Base-by-base conservation (phyloP, 1,140 invertebrate genomes). In the Bathynomus jamesi region DNA sequence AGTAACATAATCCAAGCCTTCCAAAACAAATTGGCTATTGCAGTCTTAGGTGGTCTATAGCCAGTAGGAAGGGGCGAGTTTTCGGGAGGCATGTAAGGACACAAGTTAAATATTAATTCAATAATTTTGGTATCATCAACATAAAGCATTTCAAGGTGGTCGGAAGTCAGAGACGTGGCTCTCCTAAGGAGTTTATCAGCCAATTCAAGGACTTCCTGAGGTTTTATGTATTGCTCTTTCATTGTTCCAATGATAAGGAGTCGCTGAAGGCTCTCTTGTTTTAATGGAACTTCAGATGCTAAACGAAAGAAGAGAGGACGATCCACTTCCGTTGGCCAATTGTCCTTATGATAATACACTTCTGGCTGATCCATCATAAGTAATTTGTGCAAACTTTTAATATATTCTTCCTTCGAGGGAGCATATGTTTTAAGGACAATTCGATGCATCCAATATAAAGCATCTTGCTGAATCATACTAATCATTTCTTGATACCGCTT, bases 11-110 rank as follows among this genome's bases (percentile, higher is more conserved):
- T 85, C 95, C 95, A 98, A 31, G 89, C 89, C 83, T 95, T 95
- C 95, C 95, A 98, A 82, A 97, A 98, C 21, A 93, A 84, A 76
- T 89, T 90, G 5, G 91, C 89, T 78, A 98, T 96, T 0, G 94
- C 95, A 79, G 98, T 84, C 76, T 89, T 89, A 0, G 95, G 95
- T 13, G 95, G 90, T 40, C 87, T 87, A 81, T 97, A 94, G 7
- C 88, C 92, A 3, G 86, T 80, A 0, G 95, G 95, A 66, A 98
- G 84, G 24, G 87, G 87, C 72, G 96, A 96, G 79, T 95, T 95
- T 79, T 95, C 94, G 0, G 94, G 95, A 81, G 95, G 91, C 79
- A 91, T 90, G 84, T 98, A 98, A 71, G 91, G 88, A 79, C 91
- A 91, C 70, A 96, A 85, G 80, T 93, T 92, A 78, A 98, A 93